Evolutionary conservation across 1,140 invertebrate species (phyloP).

Genomic region (Brachionus manjavacas): DNA sequence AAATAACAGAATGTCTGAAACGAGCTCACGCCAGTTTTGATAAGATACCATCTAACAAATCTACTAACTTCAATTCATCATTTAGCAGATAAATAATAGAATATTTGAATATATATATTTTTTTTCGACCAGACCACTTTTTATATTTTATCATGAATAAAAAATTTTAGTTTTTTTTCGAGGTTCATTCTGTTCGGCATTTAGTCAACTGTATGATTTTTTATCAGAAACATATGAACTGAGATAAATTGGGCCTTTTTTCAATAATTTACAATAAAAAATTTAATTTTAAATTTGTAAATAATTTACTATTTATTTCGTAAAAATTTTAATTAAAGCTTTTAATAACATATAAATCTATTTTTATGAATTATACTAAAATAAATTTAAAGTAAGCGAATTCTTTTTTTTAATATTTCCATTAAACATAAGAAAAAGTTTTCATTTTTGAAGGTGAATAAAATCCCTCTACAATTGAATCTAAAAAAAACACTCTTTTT

Average conservation of each 20-base stretch:
- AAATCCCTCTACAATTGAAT: not conserved
- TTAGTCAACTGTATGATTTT: not conserved
- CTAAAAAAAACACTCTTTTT: not conserved
- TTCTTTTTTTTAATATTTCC: not conserved
- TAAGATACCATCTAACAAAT: not conserved
- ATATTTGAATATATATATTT: not conserved
- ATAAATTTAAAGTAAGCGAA: not conserved
- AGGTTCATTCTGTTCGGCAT: not conserved
- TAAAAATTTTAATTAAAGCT: not conserved
- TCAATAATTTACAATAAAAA: not conserved
- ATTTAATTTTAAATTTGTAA: not conserved
- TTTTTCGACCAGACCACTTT: not conserved
- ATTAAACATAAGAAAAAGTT: not conserved
- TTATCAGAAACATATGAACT: not conserved
- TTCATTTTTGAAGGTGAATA: not conserved
- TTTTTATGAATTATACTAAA: not conserved
- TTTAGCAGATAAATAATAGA: constrained; percentile 17
- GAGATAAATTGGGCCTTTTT: not conserved
- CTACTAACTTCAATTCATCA: not conserved
- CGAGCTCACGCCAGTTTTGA: constrained; percentile 23
- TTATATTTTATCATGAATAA: not conserved
- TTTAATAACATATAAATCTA: not conserved
- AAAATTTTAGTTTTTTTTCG: not conserved
- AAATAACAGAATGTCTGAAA: constrained; percentile 54
- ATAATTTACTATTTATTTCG: not conserved